A percentile compares a stretch with the other conserved stretches of the same genome.
phyloP scores from a whole-genome alignment of 2,888 invertebrate genomes.

The Pogonocherus hispidulus region DNA sequence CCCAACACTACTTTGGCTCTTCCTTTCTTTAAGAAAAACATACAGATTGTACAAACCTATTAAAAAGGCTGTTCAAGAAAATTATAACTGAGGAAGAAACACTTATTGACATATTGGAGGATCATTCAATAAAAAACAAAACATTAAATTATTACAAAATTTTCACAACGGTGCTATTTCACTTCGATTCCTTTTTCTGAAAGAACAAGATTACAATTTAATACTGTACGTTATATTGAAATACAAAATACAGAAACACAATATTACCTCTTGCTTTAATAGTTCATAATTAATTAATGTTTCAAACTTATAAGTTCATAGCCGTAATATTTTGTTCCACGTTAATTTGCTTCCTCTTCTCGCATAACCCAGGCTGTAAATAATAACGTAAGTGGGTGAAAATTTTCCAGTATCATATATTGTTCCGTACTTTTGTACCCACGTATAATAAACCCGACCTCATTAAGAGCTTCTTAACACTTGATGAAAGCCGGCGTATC shows the following conservation, averaged over 20 bases:
- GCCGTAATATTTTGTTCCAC: constrained; percentile 54
- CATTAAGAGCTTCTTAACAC: constrained; percentile 62
- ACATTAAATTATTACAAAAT: too few species aligned
- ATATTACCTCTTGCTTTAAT: constrained; percentile 50
- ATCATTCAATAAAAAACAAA: too few species aligned
- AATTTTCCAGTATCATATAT: constrained; percentile 43
- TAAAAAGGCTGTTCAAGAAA: too few species aligned
- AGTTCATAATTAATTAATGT: constrained; percentile 54
- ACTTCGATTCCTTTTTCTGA: too few species aligned
- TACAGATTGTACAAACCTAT: too few species aligned
- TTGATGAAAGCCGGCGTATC: constrained; percentile 58
- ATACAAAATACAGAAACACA: constrained; percentile 46
- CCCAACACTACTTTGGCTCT: too few species aligned
- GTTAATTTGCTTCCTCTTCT: constrained; percentile 54
- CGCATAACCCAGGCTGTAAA: constrained; percentile 50
- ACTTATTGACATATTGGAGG: too few species aligned
- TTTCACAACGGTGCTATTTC: too few species aligned
- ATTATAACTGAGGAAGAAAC: too few species aligned
- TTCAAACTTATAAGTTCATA: constrained; percentile 49
- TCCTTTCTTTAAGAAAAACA: too few species aligned
- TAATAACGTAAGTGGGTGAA: constrained; percentile 48
- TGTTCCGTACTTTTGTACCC: constrained; percentile 22
- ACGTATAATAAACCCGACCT: constrained; percentile 37
- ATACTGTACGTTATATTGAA: neutral
- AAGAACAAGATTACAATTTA: neutral